Percentiles rank a stretch among this genome's conserved stretches.
These are phyloP conservation scores for Leptobrachium ailaonicum DNA, from an alignment of 2,113 vertebrate species.

Conservation along the genomic window DNA sequence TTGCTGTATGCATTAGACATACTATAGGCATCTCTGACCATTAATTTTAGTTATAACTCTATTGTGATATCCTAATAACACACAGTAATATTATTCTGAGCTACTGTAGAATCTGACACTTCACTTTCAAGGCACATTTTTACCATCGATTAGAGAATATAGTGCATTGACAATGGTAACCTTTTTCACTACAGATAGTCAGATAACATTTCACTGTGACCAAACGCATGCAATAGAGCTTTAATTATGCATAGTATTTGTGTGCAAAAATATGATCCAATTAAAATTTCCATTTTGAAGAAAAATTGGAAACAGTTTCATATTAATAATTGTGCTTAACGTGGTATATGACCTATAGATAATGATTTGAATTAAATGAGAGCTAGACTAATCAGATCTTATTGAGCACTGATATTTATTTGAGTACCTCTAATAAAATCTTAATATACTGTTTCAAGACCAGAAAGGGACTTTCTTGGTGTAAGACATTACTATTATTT, in stretches of 20 bases:
- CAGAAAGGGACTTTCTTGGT: constrained; percentile 20
- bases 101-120: no score
- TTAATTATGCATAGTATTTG: not conserved
- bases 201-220: no score
- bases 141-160: no score
- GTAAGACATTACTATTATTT: constrained; percentile 28
- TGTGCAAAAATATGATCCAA: constrained; percentile 1
- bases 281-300: constrained; percentile 4
- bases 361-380: constrained; percentile 24
- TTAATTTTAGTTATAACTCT: no score
- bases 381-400: constrained; percentile 30
- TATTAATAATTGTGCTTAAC: constrained; percentile 23
- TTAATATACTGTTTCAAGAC: constrained; percentile 6
- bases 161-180: no score
- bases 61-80: no score
- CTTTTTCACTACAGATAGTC: no score
- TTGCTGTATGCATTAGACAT: no score
- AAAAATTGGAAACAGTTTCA: constrained; percentile 1
- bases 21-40: no score
- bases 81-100: no score
- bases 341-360: constrained; percentile 29
- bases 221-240: not conserved
- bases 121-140: no score
- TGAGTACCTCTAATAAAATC: not conserved
- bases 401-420: constrained; percentile 28